Evolutionary conservation across 2,797 vertebrate genomes (phyloP).

Genomic region (Catharus ustulatus): DNA sequence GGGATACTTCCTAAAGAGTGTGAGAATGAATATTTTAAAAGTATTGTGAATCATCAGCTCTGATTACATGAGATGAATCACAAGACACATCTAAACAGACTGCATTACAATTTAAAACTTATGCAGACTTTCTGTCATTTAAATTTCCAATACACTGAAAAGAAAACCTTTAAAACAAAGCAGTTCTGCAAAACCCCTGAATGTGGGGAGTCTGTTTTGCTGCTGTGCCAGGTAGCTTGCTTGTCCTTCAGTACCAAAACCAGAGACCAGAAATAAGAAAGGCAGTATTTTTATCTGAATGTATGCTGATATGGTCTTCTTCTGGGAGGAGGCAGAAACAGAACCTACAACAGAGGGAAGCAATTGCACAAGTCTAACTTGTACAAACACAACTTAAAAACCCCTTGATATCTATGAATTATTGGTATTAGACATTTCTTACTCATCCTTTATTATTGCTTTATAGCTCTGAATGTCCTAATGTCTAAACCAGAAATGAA

Average conservation of each 20-base stretch:
- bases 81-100: neutral
- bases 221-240: neutral
- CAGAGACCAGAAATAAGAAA: neutral
- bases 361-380: neutral
- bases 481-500: neutral
- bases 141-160: neutral
- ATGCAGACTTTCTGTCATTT: neutral
- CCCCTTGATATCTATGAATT: neutral
- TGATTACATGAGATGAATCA: neutral
- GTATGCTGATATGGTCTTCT: neutral
- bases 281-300: neutral
- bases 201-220: neutral
- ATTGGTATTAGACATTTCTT: neutral
- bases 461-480: neutral
- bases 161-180: neutral
- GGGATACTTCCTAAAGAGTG: neutral
- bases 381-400: neutral
- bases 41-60: neutral
- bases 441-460: neutral
- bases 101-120: neutral
- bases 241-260: neutral
- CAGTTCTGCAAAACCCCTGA: neutral
- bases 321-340: neutral
- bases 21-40: neutral
- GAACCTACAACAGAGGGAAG: neutral